Conservation (phyloP, 1,140 invertebrate species). For the Achroia grisella region DNA sequence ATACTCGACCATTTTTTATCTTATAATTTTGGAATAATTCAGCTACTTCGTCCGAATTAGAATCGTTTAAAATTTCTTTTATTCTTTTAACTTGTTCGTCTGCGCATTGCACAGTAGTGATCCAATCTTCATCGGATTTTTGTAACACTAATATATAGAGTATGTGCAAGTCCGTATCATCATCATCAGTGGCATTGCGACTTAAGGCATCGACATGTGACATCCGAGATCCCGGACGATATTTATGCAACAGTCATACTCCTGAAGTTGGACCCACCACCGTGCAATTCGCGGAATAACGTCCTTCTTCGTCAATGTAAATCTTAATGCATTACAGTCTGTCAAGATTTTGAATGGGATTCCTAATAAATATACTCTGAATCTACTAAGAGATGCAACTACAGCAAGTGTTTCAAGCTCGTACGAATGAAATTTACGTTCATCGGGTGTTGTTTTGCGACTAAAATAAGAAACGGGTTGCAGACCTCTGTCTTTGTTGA, state of each 20-base stretch:
- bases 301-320: conserved; percentile 2
- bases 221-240: not conserved
- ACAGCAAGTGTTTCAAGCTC: conserved; percentile 21
- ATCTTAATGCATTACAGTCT: conserved; percentile 8
- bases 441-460: conserved; percentile 13
- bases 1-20: conserved; percentile 1
- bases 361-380: conserved; percentile 5
- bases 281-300: conserved; percentile 1
- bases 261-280: conserved; percentile 1
- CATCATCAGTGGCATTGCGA: not conserved
- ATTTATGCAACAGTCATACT: conserved; percentile 4
- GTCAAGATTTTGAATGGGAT: conserved; percentile 7
- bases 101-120: conserved; percentile 1
- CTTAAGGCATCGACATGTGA: conserved; percentile 1
- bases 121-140: conserved; percentile 3
- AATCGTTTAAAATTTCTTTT: not conserved
- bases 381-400: conserved; percentile 5
- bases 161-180: not conserved
- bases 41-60: not conserved
- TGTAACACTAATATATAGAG: not conserved
- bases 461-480: conserved; percentile 14
- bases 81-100: not conserved
- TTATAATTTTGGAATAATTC: conserved; percentile 1
- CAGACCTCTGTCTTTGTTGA: conserved; percentile 1
- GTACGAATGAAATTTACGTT: conserved; percentile 12